These are phyloP conservation scores for Seira musarum DNA, from an alignment of 2,888 invertebrate genomes.

Conservation along the genomic window DNA sequence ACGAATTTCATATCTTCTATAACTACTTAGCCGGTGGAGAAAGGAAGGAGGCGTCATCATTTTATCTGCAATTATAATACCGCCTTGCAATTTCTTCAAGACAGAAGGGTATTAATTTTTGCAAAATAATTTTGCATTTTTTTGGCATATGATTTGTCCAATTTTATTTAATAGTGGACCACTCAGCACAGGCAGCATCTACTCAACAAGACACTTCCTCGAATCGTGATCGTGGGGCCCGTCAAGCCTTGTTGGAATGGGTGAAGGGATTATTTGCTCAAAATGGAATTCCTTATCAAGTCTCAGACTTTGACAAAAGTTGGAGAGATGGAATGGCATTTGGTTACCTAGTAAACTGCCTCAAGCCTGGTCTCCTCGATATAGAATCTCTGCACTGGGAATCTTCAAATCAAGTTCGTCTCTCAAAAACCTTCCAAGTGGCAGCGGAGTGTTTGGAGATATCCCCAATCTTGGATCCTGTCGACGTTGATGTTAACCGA, in stretches of 20 bases:
- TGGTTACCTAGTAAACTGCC: constrained; percentile 94
- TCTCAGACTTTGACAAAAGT: constrained; percentile 78
- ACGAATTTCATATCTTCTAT: too few relatives aligned
- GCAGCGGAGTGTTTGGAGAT: constrained; percentile 94
- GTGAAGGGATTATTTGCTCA: constrained; percentile 89
- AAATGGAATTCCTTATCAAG: constrained; percentile 88
- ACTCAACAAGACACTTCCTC: too few relatives aligned
- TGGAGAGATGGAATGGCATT: constrained; percentile 84
- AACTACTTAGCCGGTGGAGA: too few relatives aligned
- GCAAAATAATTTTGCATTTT: too few relatives aligned
- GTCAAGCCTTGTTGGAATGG: constrained; percentile 94
- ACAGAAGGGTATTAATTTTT: too few relatives aligned
- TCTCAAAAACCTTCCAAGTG: constrained; percentile 94
- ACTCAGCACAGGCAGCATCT: too few relatives aligned
- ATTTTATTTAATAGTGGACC: too few relatives aligned
- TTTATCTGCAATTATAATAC: too few relatives aligned
- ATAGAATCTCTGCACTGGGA: constrained; percentile 85
- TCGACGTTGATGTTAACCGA: constrained; percentile 95
- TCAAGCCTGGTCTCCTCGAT: constrained; percentile 93
- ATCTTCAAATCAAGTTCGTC: constrained; percentile 76
- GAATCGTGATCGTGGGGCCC: constrained; percentile 87
- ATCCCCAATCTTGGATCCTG: constrained; percentile 91
- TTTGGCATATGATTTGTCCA: too few relatives aligned
- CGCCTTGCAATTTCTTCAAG: too few relatives aligned
- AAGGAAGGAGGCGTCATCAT: too few relatives aligned